Percentiles rank a stretch among this genome's conserved stretches.
Conservation (phyloP, 2,888 invertebrate genomes). For the Ornithoptera alexandrae region DNA sequence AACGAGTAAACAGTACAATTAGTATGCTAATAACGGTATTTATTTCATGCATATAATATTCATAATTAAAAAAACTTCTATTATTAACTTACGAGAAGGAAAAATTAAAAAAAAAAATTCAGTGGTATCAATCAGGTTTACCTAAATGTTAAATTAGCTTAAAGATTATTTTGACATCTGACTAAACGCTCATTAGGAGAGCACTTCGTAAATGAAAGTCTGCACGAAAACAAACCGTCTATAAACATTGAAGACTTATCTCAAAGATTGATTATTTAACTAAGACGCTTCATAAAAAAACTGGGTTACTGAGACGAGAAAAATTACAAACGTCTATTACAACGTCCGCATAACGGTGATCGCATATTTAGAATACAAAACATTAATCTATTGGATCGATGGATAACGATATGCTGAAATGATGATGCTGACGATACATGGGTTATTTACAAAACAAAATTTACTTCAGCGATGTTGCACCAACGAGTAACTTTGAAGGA, state of each 20-base stretch:
- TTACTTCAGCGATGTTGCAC: slow-evolving; percentile 2
- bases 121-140: no score
- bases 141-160: no score
- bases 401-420: no score
- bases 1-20: no score
- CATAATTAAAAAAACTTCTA: no score
- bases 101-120: no score
- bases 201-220: neutral
- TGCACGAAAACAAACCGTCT: neutral
- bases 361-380: slow-evolving; percentile 12
- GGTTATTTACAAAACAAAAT: slow-evolving; percentile 7
- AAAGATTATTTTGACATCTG: no score
- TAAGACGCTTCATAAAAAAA: slow-evolving; percentile 20
- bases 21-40: no score
- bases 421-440: neutral
- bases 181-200: neutral
- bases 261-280: slow-evolving; percentile 26
- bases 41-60: no score
- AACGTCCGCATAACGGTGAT: slow-evolving; percentile 31
- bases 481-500: neutral
- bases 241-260: slow-evolving; percentile 14
- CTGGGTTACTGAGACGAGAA: slow-evolving; percentile 27
- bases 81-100: no score
- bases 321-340: slow-evolving; percentile 28
- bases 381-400: slow-evolving; percentile 16